Evolutionary conservation across 2,113 vertebrate species (phyloP), one percentile per base, ranked within the genome.

Genomic region (Paraplagusia blochii): DNA sequence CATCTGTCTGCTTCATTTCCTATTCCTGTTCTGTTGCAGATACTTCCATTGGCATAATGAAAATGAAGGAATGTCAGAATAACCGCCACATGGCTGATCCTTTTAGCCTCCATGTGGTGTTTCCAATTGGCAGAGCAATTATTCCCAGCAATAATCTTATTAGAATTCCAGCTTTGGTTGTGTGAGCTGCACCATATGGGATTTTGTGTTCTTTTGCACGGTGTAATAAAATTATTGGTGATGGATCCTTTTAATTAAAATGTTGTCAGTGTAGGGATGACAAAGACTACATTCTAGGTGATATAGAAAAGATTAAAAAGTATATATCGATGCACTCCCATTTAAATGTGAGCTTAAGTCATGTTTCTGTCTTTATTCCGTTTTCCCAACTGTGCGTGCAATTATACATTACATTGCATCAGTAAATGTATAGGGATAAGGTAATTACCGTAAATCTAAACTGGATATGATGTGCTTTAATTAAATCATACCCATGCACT

Each of bases 401-500:
- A 29, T 29, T 29, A 29, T 29, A 29, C 22, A 29, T 29, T 29
- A 29, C 22, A 29, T 29, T 2, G 38, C 12, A 11, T 13, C 13
- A 40, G 38, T 16, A 9, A 35, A 46, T 8, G 10, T 40, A 11
- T 10, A 4, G 8, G 11, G 7, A 39, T 4, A 12, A 48, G 22
- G 22, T 0, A 3, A 14, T 16, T 16, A 40, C 13, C 14, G 6
- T 4, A 34, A 17, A 11, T n/a, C 7, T n/a, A 11, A 34, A 19
- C 29, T 19, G 0, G 14, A 51, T 44, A 38, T 46, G 5, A 11
- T 0, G 0, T 18, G n/a, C 7, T 12, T 4, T 16, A 1, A 57
- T 44, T 8, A 9, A 14, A 1, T 83, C 94, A 55, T 94, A 99
- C 97, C 97, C 95, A 98, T 67, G 95, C 95, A 56, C 97, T 99